Evolutionary conservation across 2,888 invertebrate genomes (phyloP), one percentile per base, ranked within the genome.

Genomic region (Tenthredo scrophulariae): DNA sequence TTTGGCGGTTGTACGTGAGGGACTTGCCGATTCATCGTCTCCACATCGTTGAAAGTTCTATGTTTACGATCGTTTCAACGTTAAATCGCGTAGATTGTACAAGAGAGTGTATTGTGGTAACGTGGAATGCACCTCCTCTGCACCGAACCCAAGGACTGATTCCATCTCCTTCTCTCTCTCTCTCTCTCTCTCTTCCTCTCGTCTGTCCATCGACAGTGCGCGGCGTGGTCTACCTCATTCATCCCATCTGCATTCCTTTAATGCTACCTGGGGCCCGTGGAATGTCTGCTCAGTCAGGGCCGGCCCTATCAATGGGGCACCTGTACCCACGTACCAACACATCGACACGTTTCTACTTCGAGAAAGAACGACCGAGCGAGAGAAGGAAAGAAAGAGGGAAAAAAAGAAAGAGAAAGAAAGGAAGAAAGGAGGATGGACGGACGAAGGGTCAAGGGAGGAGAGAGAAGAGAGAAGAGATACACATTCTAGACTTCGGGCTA

Each of bases 171-270:
- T 74, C 74, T 62, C 58, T n/a, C n/a, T 82, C 46, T 43, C 84
- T 67, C 58, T 82, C 86, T 77, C 84, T 82, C 86, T 79, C 84
- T 58, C 84, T 58, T 74, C 15, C 33, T 46, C 65, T 29, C 85
- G 43, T 84, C 79, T 87, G 88, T 89, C 89, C 87, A 89, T 87
- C 89, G 88, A 87, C 89, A 90, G 90, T 91, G 83, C 46, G 65
- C 65, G 90, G 90, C 91, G 90, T 88, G 90, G 91, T 91, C 92
- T 91, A 91, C 91, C 91, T 92, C 92, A 92, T 92, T 92, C 92
- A 92, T 92, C 91, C 91, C 89, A 92, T 92, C 92, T 92, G 90
- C 92, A 92, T 92, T 92, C 92, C 92, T 90, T 89, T 89, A 89
- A 90, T 91, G 91, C 92, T 92, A 92, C 92, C 92, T 92, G 92